A percentile compares a stretch with the other conserved stretches of the same genome.
Conservation (phyloP, 2,797 vertebrate species). For the Cyprinodon diabolis region DNA sequence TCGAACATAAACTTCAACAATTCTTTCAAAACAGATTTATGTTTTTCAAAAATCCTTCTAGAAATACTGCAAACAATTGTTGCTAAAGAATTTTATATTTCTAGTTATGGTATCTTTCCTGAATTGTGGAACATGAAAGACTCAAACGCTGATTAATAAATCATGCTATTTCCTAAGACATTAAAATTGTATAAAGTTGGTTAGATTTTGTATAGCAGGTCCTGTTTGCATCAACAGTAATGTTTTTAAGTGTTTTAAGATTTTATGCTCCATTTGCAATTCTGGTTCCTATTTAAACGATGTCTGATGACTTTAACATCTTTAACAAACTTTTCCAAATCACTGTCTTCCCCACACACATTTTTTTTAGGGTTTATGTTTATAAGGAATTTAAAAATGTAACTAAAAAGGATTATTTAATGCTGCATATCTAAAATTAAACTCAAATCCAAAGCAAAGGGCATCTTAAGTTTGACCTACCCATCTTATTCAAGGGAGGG, state of each 20-base stretch:
- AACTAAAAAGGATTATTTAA: neutral
- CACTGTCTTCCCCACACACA: neutral
- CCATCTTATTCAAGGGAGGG: no score
- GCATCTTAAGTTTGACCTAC: neutral
- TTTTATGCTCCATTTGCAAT: neutral
- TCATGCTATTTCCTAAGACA: neutral
- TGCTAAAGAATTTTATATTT: neutral
- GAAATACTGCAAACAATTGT: conserved; percentile 6
- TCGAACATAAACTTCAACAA: conserved; percentile 1
- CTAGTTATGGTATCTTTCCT: neutral
- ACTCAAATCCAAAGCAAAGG: neutral
- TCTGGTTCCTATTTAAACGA: neutral
- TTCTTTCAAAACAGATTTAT: neutral
- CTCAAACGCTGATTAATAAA: neutral
- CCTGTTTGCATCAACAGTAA: neutral
- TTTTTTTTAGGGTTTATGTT: neutral
- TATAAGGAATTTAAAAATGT: neutral
- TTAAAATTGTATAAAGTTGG: neutral
- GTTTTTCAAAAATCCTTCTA: neutral
- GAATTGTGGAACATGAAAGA: neutral
- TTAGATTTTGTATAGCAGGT: neutral
- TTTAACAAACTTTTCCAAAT: neutral
- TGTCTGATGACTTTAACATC: neutral
- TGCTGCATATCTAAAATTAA: neutral
- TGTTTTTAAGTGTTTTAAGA: neutral